Conservation (phyloP, 64 coral and sea anemone species). For the Actinia tenebrosa region DNA sequence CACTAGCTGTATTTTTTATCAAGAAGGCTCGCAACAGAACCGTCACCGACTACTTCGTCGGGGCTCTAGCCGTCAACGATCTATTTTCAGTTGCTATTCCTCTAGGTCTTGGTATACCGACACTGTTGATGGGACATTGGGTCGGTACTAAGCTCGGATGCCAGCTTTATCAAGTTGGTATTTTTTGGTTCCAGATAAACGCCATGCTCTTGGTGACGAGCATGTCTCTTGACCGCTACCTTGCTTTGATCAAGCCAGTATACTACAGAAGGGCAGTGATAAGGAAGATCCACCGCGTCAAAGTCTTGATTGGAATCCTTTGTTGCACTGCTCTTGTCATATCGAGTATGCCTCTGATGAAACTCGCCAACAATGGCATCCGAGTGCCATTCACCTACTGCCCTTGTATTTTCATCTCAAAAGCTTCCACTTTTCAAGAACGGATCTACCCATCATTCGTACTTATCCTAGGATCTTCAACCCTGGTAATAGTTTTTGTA, state of each 20-base stretch:
- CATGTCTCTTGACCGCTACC: constrained; percentile 58
- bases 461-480: constrained; percentile 40
- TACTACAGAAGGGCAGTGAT: constrained; percentile 46
- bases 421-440: constrained; percentile 28
- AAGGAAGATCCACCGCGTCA: constrained; percentile 43
- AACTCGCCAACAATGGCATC: constrained; percentile 40
- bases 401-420: constrained; percentile 55
- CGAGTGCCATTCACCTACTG: constrained; percentile 44
- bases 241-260: constrained; percentile 40
- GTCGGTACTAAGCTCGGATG: constrained; percentile 46
- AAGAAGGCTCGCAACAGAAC: constrained; percentile 38
- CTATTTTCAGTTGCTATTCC: constrained; percentile 47
- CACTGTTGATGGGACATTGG: constrained; percentile 37
- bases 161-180: constrained; percentile 49
- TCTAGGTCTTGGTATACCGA: constrained; percentile 47
- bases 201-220: constrained; percentile 55
- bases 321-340: constrained; percentile 28
- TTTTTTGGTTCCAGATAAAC: constrained; percentile 64
- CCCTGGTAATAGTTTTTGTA: constrained; percentile 38
- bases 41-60: constrained; percentile 51
- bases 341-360: constrained; percentile 39
- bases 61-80: constrained; percentile 55
- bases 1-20: constrained; percentile 40
- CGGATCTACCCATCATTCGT: constrained; percentile 41
- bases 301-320: constrained; percentile 22